Conservation (phyloP, 2,888 invertebrate species). For the Drosophila prolongata region DNA sequence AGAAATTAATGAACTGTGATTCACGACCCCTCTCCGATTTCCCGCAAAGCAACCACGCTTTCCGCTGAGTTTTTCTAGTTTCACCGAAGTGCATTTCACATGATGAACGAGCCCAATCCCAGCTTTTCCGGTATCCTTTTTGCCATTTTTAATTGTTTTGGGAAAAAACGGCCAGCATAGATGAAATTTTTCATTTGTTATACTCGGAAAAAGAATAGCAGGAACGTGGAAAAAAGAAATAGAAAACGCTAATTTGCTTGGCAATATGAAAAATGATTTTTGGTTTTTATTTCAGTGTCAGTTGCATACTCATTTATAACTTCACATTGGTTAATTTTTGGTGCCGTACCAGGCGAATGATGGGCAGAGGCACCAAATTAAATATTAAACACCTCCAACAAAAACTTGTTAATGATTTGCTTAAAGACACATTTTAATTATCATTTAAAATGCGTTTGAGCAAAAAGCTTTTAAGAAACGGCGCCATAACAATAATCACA, state of each 20-base stretch:
- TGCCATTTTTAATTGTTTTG: constrained; percentile 74
- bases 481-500: constrained; percentile 53
- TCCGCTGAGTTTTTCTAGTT: constrained; percentile 51
- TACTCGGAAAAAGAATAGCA: constrained; percentile 17
- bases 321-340: constrained; percentile 14
- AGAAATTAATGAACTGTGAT: constrained; percentile 76
- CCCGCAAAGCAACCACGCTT: background rate
- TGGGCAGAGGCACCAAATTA: constrained; percentile 23
- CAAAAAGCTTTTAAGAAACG: constrained; percentile 73
- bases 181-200: constrained; percentile 68
- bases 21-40: constrained; percentile 33
- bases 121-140: constrained; percentile 16
- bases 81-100: constrained; percentile 69
- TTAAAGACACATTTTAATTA: constrained; percentile 78
- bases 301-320: constrained; percentile 29
- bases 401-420: constrained; percentile 53
- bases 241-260: constrained; percentile 37
- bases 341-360: background rate
- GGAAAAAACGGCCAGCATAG: constrained; percentile 61
- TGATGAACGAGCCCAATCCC: constrained; percentile 59
- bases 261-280: constrained; percentile 62
- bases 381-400: constrained; percentile 36
- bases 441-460: constrained; percentile 80
- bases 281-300: constrained; percentile 25
- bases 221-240: constrained; percentile 16